Base-by-base conservation (phyloP, 2,888 invertebrate species). In the Leptura quadrifasciata region DNA sequence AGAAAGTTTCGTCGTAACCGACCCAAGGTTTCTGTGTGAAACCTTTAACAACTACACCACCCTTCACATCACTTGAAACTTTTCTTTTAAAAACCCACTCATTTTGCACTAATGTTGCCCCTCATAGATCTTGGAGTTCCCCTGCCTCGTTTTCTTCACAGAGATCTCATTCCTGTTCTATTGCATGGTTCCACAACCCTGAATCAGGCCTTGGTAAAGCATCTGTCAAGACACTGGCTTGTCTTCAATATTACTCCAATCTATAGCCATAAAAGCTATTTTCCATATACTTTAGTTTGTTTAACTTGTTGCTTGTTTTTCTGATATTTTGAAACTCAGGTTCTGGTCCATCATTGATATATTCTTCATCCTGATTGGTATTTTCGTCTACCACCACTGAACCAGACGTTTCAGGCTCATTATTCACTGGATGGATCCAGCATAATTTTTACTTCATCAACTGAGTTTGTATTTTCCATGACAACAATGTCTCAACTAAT, bases 111-210 rank as follows among this genome's bases (percentile, higher is more conserved):
- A n/a, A 10, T 10, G 15, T 35, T 18, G 63, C 18, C 39, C 20
- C 35, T 18, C 17, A 52, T 18, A 17, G 55, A 64, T 64, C n/a
- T 21, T 63, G 20, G 18, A 72, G 12, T 6, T n/a, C 20, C 72
- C 64, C 64, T 35, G 72, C 35, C 55, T 72, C 20, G 55, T 72
- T 72, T 18, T 15, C 55, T 61, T 60, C 60, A 52, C 61, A 71
- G 4, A 54, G 63, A 27, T 71, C 10, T 10, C 61, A 17, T 52
- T 71, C 71, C 21, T 72, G 21, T 10, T 39, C n/a, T 15, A 63
- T 63, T 9, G 39, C 39, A 39, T 4, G 20, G 17, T 39, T 63
- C 39, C 63, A 63, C 20, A 17, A 17, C 10, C 18, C 39, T 63
- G 35, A 2, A 6, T 63, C 15, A 17, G 10, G 4, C 5, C 21